phyloP scores from a whole-genome alignment of 2,113 vertebrate genomes.

The Archocentrus centrarchus region DNA sequence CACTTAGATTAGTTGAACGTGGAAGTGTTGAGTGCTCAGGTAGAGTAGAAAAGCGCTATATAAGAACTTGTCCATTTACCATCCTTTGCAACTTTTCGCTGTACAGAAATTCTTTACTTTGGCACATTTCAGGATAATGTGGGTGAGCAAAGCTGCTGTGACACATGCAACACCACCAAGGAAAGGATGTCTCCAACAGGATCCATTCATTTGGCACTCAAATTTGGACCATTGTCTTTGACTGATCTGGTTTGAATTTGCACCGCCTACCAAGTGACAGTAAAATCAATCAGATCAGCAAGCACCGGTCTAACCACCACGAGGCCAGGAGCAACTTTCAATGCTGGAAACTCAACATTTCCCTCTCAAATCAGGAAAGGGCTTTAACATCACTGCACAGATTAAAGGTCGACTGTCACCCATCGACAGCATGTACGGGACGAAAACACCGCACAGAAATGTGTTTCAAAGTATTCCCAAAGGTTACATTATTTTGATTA shows the following conservation, averaged over 20 bases:
- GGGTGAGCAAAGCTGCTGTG: not conserved
- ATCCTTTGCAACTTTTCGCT: accelerated
- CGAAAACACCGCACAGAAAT: not conserved
- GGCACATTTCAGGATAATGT: not conserved
- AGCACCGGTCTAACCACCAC: accelerated
- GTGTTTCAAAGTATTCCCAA: accelerated
- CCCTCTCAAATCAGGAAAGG: no score
- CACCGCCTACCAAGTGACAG: not conserved
- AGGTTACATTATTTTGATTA: no score
- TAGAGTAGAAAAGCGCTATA: no score
- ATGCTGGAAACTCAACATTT: no score
- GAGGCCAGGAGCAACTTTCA: no score
- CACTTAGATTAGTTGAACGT: no score
- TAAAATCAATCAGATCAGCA: not conserved
- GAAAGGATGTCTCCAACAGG: not conserved
- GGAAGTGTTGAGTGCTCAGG: no score
- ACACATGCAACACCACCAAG: not conserved
- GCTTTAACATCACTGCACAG: no score
- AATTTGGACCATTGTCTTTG: not conserved
- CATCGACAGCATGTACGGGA: no score
- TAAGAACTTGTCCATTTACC: no score
- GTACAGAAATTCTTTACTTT: not conserved
- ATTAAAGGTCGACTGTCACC: no score
- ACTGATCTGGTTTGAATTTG: not conserved
- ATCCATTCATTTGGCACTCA: not conserved